Evolutionary conservation across 2,888 invertebrate species (phyloP).

Genomic region (Gandaritis pyraliata): DNA sequence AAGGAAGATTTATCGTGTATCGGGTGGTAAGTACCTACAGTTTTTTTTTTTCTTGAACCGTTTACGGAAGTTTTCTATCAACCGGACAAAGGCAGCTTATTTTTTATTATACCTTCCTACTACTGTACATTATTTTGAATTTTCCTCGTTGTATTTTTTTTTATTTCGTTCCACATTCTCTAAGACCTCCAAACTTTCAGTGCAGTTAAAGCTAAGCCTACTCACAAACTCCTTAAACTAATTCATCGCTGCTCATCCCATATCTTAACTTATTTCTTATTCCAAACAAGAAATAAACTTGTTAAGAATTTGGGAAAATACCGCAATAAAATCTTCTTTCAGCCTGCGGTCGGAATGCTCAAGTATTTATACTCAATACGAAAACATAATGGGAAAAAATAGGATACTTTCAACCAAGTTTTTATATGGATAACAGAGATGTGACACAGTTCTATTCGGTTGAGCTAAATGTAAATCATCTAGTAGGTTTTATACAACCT

Average conservation of each 20-base stretch:
- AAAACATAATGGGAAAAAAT: conserved; percentile 2
- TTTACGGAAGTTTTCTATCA: too few relatives aligned
- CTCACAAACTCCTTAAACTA: conserved; percentile 18
- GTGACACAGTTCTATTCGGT: too few relatives aligned
- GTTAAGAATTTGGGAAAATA: conserved; percentile 52
- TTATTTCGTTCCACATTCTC: neutral
- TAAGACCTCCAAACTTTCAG: neutral
- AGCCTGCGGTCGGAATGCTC: conserved; percentile 62
- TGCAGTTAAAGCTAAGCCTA: conserved; percentile 7
- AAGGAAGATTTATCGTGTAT: too few relatives aligned
- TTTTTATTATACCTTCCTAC: too few relatives aligned
- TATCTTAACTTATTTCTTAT: conserved; percentile 37
- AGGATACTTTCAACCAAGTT: neutral
- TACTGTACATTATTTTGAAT: neutral
- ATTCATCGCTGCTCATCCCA: conserved; percentile 36
- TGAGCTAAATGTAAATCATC: too few relatives aligned
- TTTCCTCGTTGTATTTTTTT: neutral
- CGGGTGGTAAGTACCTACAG: too few relatives aligned
- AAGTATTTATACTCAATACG: conserved; percentile 69
- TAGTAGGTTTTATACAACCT: too few relatives aligned
- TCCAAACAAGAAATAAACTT: conserved; percentile 36
- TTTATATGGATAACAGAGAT: too few relatives aligned
- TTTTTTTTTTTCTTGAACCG: too few relatives aligned
- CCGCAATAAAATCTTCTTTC: conserved; percentile 54
- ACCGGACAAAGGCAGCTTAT: too few relatives aligned